Base-by-base conservation (phyloP, 2,888 invertebrate genomes). In the Leptinotarsa juncta region DNA sequence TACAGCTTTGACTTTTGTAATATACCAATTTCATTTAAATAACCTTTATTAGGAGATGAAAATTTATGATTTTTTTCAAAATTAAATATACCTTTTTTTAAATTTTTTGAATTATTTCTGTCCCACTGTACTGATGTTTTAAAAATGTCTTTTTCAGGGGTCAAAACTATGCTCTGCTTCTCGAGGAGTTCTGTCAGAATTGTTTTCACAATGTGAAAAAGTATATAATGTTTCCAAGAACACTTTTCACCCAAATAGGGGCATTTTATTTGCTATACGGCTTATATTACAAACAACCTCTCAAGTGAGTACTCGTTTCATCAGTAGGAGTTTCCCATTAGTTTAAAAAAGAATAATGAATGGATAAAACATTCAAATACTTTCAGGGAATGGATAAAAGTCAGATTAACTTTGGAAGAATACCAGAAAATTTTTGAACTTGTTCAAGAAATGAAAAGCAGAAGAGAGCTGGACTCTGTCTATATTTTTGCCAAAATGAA, bases 201-300 rank as follows among this genome's bases (percentile, higher is more conserved):
- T 82, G 81, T 68, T 85, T 85, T 71, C 79, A 81, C 23, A 78
- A 79, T 16, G 74, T 81, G 5, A 84, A 84, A 70, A 84, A 85
- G 74, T 85, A 80, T 70, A 71, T 86, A 7, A 70, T 84, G 18
- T 82, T 77, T 75, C 80, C 81, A 2, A 75, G 73, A 20, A 83
- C 77, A 66, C 62, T 82, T 55, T 80, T 82, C 68, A 80, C 82
- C 7, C 82, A 83, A 83, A 77, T 84, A 32, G 86, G 85, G 7
- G 85, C 85, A 1, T 75, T 87, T 60, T 86, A 85, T 79, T 71
- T 85, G 48, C 67, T 87, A 12, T 86, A 86, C 77, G 83, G 82
- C 7, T 68, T 87, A 23, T 87, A 85, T 78, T 85, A 84, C 72
- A 86, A 86, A 73, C 86, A 86, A 77, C 86, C 85, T 2, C 55